Base-by-base conservation (phyloP, 2,888 invertebrate genomes). In the Polydesmus complanatus region DNA sequence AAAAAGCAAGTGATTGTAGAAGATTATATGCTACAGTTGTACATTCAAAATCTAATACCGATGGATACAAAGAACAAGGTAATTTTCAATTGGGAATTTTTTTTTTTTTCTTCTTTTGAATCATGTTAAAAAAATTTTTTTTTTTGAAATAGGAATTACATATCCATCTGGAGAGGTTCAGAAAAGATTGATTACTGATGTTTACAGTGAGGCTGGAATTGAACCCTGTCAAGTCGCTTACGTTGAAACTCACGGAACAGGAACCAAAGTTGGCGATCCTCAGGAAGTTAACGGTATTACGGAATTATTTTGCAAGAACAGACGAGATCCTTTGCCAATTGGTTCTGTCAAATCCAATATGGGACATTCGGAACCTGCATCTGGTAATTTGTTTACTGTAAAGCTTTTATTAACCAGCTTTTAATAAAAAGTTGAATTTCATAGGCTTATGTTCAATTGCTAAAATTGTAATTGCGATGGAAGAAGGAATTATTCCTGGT, bases 291-390 rank as follows among this genome's bases (percentile, higher is more conserved):
- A 95, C 73, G 87, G 94, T 0, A 92, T 98, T 67, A 86, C 88
- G 0, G 89, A 92, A 65, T 80, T 91, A 63, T 93, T 94, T 77
- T 94, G 93, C 76, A 83, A 85, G 72, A 84, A 83, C 65, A 82
- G 93, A 54, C 78, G 80, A 62, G 75, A 76, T 0, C 93, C 96
- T 3, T 79, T 98, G 54, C 75, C 95, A 52, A 83, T 98, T 69
- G 97, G 97, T 21, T 95, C 96, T 0, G 90, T 96, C 0, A 98
- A 98, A 74, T 94, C 94, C 23, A 98, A 97, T 77, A 95, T 97
- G 93, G 97, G 97, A 1, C 97, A 98, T 73, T 86, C 95, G 2
- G 97, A 98, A 76, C 91, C 95, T 0, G 88, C 88, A 1, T 89
- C 90, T 53, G 88, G 59, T 62, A 62, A 23, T 21, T 27, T 49